These are phyloP conservation scores for Pteropus rufus DNA, from an alignment of 2,797 vertebrate species.

Conservation along the genomic window DNA sequence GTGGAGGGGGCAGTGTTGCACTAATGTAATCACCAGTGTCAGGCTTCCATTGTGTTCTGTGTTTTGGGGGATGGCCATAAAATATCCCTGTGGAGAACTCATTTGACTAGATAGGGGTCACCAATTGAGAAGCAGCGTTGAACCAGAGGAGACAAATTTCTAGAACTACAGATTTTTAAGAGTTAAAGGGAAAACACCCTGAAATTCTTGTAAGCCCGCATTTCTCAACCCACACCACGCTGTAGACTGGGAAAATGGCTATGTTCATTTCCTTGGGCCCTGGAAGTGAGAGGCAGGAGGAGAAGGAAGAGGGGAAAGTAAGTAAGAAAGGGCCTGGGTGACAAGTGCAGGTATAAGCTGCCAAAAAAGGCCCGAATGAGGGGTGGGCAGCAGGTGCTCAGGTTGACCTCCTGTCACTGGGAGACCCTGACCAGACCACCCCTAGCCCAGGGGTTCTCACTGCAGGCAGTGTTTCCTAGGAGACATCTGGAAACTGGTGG, in stretches of 20 bases:
- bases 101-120: background rate
- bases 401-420: background rate
- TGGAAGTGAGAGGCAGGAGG: background rate
- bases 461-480: accelerated
- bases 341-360: background rate
- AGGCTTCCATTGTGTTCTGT: background rate
- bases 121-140: background rate
- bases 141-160: background rate
- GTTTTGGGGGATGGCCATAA: background rate
- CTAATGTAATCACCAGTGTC: background rate
- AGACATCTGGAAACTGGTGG: background rate
- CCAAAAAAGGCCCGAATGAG: background rate
- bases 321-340: background rate
- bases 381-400: background rate
- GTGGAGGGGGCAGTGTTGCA: background rate
- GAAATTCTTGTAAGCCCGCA: background rate
- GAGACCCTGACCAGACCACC: background rate
- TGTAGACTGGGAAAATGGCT: background rate
- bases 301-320: background rate
- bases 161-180: background rate
- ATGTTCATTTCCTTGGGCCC: background rate
- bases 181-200: background rate
- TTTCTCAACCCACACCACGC: background rate
- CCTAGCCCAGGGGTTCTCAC: background rate
- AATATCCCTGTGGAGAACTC: background rate